Conservation (phyloP, 2,888 invertebrate species). For the Polydrusus cervinus region DNA sequence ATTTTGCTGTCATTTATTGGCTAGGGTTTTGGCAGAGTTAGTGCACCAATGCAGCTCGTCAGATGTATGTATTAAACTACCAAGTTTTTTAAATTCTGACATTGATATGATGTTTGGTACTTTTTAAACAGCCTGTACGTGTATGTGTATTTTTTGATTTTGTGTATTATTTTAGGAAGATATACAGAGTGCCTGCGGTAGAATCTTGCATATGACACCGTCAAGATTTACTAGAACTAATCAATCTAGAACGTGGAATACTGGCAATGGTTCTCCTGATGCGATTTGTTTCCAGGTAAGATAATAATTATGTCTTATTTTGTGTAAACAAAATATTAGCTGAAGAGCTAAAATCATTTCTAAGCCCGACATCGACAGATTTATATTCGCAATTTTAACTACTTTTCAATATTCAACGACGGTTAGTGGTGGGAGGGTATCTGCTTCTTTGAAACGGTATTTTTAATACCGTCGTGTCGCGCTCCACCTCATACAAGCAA, state of each 20-base stretch:
- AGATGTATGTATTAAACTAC: conserved; percentile 77
- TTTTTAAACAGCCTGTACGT: too few species aligned
- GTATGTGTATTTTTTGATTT: too few species aligned
- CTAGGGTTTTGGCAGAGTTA: conserved; percentile 90
- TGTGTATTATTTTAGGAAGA: conserved; percentile 74
- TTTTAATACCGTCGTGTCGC: too few species aligned
- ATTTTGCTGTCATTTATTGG: conserved; percentile 84
- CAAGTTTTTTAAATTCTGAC: not conserved
- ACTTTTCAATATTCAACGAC: too few species aligned
- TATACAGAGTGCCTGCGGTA: conserved; percentile 81
- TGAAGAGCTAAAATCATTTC: too few species aligned
- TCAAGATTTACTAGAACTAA: conserved; percentile 93
- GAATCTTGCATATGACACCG: conserved; percentile 89
- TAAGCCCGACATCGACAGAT: too few species aligned
- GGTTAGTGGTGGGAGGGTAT: too few species aligned
- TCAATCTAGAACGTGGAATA: conserved; percentile 95
- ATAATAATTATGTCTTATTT: too few species aligned
- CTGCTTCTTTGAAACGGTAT: too few species aligned
- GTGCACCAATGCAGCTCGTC: conserved; percentile 86
- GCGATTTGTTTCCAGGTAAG: conserved; percentile 88
- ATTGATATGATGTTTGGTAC: too few species aligned
- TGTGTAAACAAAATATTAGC: conserved; percentile 74
- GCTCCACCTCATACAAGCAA: too few species aligned
- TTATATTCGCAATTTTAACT: too few species aligned
- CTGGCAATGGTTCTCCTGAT: conserved; percentile 97